Base-by-base conservation (phyloP, 2,888 invertebrate species). In the Cenopis cana region DNA sequence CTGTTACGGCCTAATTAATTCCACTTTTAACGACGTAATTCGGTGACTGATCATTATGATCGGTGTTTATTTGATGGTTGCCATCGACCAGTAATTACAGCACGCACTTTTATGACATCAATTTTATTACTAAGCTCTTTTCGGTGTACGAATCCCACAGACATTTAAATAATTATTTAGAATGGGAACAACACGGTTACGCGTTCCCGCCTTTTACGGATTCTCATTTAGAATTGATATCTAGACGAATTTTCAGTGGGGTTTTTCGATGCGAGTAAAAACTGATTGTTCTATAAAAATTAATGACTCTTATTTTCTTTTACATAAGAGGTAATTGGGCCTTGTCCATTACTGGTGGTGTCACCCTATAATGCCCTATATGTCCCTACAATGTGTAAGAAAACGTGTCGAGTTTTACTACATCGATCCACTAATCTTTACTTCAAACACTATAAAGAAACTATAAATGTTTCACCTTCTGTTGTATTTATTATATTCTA, bases 61-160 rank as follows among this genome's bases (percentile, higher is more conserved):
- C 73, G 76, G 69, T 77, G 77, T 82, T 83, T 79, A 82, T 86
- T 84, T 82, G 78, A 81, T 82, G 81, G 84, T 84, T 81, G 81
- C 79, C 79, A 78, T 77, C 78, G 73, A 75, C 74, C 73, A 80
- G 69, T 77, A 81, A 85, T 82, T 78, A 83, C 79, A 76, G 74
- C 77, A 75, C 79, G 78, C 75, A 81, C 81, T 81, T 88, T 88
- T 87, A 89, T 79, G 82, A 86, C 82, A 84, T 78, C 81, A 80
- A 77, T 80, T 85, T 85, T 83, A 85, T 82, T 80, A 76, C 77
- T 70, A 67, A 55, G 66, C 74, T 77, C 77, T 75, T 79, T 78
- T 76, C 75, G 75, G 76, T 79, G 80, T 75, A 81, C 81, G 79
- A 78, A 78, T 77, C 72, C 65, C 67, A 73, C 60, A 24, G 41